A percentile compares a stretch with the other conserved stretches of the same genome.
These are phyloP conservation scores for Megaptera novaeangliae DNA, from an alignment of 2,113 vertebrate species.

Conservation along the genomic window DNA sequence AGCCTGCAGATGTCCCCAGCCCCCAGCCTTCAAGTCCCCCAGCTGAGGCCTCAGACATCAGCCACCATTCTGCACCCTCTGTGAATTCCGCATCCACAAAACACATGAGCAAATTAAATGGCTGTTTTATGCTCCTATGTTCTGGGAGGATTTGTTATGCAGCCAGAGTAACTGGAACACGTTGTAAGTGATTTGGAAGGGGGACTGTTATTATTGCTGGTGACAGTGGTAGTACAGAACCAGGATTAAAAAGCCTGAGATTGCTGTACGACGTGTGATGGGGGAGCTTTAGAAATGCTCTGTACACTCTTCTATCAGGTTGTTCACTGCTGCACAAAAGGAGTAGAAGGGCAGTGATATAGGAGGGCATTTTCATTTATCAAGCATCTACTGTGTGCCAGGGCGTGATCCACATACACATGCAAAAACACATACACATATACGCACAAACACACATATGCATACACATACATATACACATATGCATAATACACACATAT, in stretches of 20 bases:
- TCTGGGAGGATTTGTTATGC: neutral
- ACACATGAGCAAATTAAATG: neutral
- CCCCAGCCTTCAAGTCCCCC: neutral
- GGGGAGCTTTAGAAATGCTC: neutral
- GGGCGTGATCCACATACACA: neutral
- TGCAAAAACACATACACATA: accelerated
- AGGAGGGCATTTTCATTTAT: neutral
- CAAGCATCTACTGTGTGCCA: neutral
- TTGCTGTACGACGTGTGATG: accelerated
- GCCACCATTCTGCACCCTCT: neutral
- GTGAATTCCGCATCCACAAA: neutral
- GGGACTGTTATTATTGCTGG: neutral
- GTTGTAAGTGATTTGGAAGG: neutral
- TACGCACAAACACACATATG: neutral
- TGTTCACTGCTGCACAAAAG: neutral
- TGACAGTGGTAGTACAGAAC: neutral
- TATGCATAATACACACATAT: too few relatives aligned
- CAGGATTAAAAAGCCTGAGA: neutral
- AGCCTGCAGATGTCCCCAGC: accelerated
- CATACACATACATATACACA: accelerated
- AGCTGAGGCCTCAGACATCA: neutral
- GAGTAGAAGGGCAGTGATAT: neutral
- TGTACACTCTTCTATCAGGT: too few relatives aligned
- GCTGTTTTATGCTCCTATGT: neutral
- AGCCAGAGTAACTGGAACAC: neutral